Percentiles rank a stretch among this genome's conserved stretches.
Conservation (phyloP, 92 coral and sea anemone genomes). For the Bergia sp. region DNA sequence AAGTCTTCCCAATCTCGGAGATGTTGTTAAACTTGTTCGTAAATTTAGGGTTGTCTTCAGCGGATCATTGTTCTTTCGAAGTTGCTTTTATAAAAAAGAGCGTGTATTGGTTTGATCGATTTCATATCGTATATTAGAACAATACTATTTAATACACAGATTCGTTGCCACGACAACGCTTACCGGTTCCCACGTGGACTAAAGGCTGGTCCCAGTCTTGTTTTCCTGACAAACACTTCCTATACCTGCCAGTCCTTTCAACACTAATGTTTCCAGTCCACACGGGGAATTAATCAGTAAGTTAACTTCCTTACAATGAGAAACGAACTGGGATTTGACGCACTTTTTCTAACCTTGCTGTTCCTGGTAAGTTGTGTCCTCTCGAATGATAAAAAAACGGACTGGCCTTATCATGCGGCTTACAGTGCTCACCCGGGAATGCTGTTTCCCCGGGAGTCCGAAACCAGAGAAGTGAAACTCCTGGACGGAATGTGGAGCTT, state of each 20-base stretch:
- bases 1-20: too few relatives aligned
- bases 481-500: slow-evolving; percentile 89
- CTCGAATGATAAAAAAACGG: background rate
- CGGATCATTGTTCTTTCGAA: too few relatives aligned
- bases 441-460: slow-evolving; percentile 82
- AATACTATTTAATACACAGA: background rate
- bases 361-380: slow-evolving; percentile 1
- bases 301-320: background rate
- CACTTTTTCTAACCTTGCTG: background rate
- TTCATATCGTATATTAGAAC: background rate
- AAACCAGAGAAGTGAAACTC: slow-evolving; percentile 74
- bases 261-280: background rate
- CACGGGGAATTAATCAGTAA: background rate
- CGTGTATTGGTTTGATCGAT: background rate
- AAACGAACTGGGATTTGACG: background rate
- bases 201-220: slow-evolving; percentile 26
- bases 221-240: slow-evolving; percentile 1
- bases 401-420: slow-evolving; percentile 22
- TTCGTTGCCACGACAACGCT: slow-evolving; percentile 14
- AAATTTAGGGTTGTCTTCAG: too few relatives aligned
- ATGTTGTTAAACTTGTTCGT: too few relatives aligned
- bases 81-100: too few relatives aligned
- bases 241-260: slow-evolving; percentile 15
- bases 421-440: slow-evolving; percentile 45
- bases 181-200: slow-evolving; percentile 46